phyloP scores from a whole-genome alignment of 2,113 vertebrate genomes.

The Loxodonta africana region DNA sequence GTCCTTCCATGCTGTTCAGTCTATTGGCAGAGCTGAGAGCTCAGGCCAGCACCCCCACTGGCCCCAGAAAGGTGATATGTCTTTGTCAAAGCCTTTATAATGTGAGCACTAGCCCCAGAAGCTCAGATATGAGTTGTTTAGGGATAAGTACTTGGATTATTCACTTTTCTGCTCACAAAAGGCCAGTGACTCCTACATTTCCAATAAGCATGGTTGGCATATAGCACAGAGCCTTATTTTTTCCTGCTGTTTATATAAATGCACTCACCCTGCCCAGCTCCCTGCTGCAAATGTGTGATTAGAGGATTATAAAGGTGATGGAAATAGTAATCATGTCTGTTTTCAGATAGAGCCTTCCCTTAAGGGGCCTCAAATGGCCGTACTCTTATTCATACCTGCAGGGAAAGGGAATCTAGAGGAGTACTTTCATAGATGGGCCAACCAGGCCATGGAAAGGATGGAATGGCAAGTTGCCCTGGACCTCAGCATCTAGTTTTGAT shows the following conservation, averaged over 20 bases:
- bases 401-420: not conserved
- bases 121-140: slow-evolving; percentile 3
- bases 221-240: slow-evolving; percentile 62
- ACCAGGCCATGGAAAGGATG: not conserved
- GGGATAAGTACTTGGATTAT: slow-evolving; percentile 44
- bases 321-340: slow-evolving; percentile 81
- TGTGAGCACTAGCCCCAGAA: not conserved
- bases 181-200: slow-evolving; percentile 1
- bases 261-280: slow-evolving; percentile 71
- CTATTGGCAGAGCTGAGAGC: not conserved
- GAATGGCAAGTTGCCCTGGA: not conserved
- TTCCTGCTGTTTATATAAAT: slow-evolving; percentile 73
- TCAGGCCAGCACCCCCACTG: not conserved
- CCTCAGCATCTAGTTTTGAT: not conserved
- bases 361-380: slow-evolving; percentile 32
- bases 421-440: not conserved
- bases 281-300: slow-evolving; percentile 80
- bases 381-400: slow-evolving; percentile 54
- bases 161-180: slow-evolving; percentile 64
- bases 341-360: slow-evolving; percentile 69
- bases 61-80: not conserved
- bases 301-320: slow-evolving; percentile 82
- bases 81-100: slow-evolving; percentile 19
- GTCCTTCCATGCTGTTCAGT: not conserved
- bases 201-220: slow-evolving; percentile 61